A percentile compares a stretch with the other conserved stretches of the same genome.
phyloP scores from a whole-genome alignment of 53 echinoderm and acorn worm genomes.

The Apostichopus leukothele region DNA sequence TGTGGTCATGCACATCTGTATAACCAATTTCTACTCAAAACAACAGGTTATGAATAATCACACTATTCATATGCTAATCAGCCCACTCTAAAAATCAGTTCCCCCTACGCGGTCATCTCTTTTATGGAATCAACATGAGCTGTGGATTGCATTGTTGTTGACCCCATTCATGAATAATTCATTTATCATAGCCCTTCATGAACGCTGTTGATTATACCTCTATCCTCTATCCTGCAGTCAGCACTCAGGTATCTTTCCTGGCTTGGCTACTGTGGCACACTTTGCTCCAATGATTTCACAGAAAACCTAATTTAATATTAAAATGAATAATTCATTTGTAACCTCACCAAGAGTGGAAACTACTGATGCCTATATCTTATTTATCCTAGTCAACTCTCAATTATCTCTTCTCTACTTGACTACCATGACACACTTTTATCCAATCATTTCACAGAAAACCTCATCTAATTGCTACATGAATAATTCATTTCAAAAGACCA shows the following conservation, averaged over 20 bases:
- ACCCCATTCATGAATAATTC: neutral
- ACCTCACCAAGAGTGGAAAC: too few relatives aligned
- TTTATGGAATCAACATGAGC: neutral
- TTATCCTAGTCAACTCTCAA: too few relatives aligned
- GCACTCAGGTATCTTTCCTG: neutral
- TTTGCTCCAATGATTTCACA: too few relatives aligned
- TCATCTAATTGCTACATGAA: neutral
- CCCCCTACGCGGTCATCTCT: neutral
- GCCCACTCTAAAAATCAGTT: neutral
- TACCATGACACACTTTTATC: neutral
- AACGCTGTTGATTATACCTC: too few relatives aligned
- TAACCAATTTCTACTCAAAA: neutral
- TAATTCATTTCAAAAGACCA: slow-evolving; percentile 24
- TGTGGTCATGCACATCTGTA: neutral
- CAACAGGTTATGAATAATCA: neutral
- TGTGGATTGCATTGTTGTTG: neutral
- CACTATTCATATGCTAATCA: neutral
- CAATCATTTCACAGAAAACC: neutral
- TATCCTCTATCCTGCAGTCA: neutral
- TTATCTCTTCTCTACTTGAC: neutral
- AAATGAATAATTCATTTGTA: too few relatives aligned
- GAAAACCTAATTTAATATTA: too few relatives aligned
- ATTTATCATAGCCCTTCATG: neutral
- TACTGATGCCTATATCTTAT: too few relatives aligned
- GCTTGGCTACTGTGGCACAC: too few relatives aligned